Evolutionary conservation across 1,140 invertebrate genomes (phyloP).

Genomic region (Hesperophylax magnus): DNA sequence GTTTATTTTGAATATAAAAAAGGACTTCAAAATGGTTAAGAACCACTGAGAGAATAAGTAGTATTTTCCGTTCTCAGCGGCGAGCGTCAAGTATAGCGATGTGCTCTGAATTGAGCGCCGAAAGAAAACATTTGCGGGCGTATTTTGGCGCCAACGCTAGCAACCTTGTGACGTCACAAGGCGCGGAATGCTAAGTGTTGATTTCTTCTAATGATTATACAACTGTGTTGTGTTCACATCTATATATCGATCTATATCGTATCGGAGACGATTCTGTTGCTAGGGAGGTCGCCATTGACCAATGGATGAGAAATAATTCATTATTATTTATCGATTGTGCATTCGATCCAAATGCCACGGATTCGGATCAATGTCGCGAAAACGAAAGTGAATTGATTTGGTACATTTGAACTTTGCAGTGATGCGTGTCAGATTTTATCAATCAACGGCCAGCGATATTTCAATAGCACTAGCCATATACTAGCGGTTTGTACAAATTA

Average conservation of each 20-base stretch:
- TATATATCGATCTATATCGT: neutral
- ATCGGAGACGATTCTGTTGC: neutral
- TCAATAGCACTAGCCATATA: too few species aligned
- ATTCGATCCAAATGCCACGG: neutral
- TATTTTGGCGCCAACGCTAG: conserved; percentile 43
- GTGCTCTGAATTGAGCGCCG: neutral
- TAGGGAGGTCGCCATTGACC: neutral
- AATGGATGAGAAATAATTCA: neutral
- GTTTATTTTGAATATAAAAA: too few species aligned
- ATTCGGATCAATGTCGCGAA: conserved; percentile 11
- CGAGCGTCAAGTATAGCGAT: neutral
- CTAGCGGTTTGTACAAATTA: too few species aligned
- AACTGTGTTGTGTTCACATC: neutral
- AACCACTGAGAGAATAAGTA: too few species aligned
- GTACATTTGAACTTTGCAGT: neutral
- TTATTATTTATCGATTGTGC: conserved; percentile 6
- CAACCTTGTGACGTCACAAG: conserved; percentile 51
- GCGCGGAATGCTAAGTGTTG: conserved; percentile 16
- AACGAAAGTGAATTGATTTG: neutral
- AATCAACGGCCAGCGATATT: too few species aligned
- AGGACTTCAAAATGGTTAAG: too few species aligned
- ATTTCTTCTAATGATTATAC: conserved; percentile 30
- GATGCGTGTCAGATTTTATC: neutral
- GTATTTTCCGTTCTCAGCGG: too few species aligned
- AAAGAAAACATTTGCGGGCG: conserved; percentile 30